phyloP scores from a whole-genome alignment of 2,888 invertebrate species.

The Drosophila mulleri region DNA sequence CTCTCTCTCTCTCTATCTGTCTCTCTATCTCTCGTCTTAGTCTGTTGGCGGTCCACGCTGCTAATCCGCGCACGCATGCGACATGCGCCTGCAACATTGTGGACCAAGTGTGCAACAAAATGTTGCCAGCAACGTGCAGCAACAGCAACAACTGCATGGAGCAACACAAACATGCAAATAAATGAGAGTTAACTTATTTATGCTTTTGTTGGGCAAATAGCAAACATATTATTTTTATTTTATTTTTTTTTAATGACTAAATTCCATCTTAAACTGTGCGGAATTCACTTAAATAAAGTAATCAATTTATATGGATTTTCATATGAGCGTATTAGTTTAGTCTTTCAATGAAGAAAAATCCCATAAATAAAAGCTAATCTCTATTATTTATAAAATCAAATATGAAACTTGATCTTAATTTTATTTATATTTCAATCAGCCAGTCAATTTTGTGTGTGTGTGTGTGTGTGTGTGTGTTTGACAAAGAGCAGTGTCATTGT shows the following conservation, averaged over 20 bases:
- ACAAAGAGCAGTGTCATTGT: not conserved
- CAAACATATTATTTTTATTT: too few species aligned
- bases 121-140: slow-evolving; percentile 34
- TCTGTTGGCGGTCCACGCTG: slow-evolving; percentile 54
- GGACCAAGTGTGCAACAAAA: slow-evolving; percentile 56
- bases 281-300: not conserved
- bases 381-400: not conserved
- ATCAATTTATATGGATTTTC: not conserved
- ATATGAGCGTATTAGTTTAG: not conserved
- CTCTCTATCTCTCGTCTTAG: not conserved
- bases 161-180: slow-evolving; percentile 7
- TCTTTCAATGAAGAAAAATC: not conserved
- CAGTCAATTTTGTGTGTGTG: not conserved
- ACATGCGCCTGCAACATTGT: slow-evolving; percentile 55
- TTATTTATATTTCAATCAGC: slow-evolving; percentile 2
- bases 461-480: too few species aligned
- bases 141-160: not conserved
- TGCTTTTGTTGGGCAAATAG: too few species aligned
- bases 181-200: too few species aligned
- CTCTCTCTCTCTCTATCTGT: too few species aligned
- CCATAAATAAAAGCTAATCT: not conserved
- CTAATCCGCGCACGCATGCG: slow-evolving; percentile 53
- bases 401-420: not conserved
- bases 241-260: not conserved
- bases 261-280: not conserved